Conservation (phyloP, 1,140 invertebrate genomes). For the Chymomyza costata region DNA sequence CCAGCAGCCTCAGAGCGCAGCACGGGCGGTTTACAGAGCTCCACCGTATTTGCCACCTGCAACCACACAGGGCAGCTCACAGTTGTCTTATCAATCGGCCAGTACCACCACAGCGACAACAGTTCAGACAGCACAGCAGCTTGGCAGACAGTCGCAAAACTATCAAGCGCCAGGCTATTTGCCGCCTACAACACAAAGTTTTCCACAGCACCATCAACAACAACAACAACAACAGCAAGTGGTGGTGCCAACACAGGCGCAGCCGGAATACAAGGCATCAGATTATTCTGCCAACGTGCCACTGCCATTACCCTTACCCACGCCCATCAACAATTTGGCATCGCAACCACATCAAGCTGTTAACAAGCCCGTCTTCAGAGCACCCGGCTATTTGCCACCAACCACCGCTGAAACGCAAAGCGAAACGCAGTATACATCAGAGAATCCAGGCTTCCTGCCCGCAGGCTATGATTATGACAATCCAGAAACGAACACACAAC, state of each 20-base stretch:
- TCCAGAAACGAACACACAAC: slow-evolving; percentile 14
- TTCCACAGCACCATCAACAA: slow-evolving; percentile 3
- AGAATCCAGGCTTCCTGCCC: slow-evolving; percentile 23
- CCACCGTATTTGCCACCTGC: slow-evolving; percentile 37
- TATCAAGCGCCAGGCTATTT: slow-evolving; percentile 30
- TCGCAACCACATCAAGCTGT: not conserved
- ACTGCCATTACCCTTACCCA: not conserved
- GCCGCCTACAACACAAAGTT: slow-evolving; percentile 17
- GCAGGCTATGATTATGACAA: slow-evolving; percentile 49
- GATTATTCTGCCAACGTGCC: not conserved
- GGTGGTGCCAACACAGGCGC: too few species aligned
- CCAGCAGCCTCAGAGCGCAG: slow-evolving; percentile 2
- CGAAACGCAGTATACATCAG: not conserved
- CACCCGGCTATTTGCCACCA: slow-evolving; percentile 34
- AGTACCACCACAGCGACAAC: slow-evolving; percentile 21
- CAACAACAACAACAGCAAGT: slow-evolving; percentile 20
- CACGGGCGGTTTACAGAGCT: slow-evolving; percentile 12
- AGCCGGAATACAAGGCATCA: slow-evolving; percentile 1
- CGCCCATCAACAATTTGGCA: slow-evolving; percentile 3
- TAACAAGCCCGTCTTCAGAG: slow-evolving; percentile 24
- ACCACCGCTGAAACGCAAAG: not conserved
- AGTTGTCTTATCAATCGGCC: slow-evolving; percentile 14
- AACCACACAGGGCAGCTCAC: slow-evolving; percentile 11
- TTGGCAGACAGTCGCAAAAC: slow-evolving; percentile 10
- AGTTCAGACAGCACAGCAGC: slow-evolving; percentile 17